Evolutionary conservation across 2,113 vertebrate species (phyloP), one percentile per base, ranked within the genome.

Genomic region (Seriola quinqueradiata): DNA sequence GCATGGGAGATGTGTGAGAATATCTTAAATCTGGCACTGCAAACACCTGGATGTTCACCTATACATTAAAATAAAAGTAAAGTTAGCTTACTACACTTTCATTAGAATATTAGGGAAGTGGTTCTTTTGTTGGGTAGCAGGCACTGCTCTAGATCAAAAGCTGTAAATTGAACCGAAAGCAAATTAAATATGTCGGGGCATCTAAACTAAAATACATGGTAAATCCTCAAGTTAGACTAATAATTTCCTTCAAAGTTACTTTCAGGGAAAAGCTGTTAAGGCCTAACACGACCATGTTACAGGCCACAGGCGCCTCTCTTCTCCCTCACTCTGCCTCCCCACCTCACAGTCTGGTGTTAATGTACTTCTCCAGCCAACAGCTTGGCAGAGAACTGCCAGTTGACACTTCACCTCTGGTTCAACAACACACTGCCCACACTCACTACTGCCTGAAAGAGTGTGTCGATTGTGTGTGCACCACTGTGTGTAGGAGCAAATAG

Each of bases 341-440:
- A 86, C 73, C 87, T 93, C 85, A 74, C 94, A 86, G 65, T 38
- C 72, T 57, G 52, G 73, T 90, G 94, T 93, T 94, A 94, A 95
- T 93, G 92, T 84, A 92, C 92, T 93, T 77, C 83, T 85, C 75
- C 67, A 71, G 89, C 91, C 92, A 91, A 82, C 84, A 82, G 90
- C 83, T 90, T 88, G 84, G 81, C 84, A 90, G 66, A 85, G 87
- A 88, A 85, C 86, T 89, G 83, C 79, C 85, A 88, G 78, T 85
- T 92, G 89, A 92, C 89, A 89, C 81, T 90, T 90, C 79, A 90
- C 90, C 92, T 90, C 86, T 87, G 84, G 87, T 92, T 90, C 91
- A 89, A 89, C 86, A 87, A 71, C 87, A 77, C 66, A 82, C 66
- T 89, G 86, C 85, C 85, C 74, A 89, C 89, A 87, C 89, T 88